phyloP scores from a whole-genome alignment of 1,140 invertebrate genomes.

The Leguminivora glycinivorella region DNA sequence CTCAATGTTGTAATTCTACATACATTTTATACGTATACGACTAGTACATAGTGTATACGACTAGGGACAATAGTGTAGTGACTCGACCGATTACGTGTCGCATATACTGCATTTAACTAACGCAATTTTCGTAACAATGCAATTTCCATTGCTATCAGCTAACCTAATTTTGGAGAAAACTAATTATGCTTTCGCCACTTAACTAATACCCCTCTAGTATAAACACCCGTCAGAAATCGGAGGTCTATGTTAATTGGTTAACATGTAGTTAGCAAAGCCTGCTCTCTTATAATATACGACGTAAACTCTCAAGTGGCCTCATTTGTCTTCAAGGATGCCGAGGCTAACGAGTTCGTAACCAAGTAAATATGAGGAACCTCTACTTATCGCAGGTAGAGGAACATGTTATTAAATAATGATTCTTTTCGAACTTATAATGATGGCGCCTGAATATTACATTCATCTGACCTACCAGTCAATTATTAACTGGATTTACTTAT shows the following conservation, averaged over 20 bases:
- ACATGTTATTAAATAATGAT: constrained; percentile 6
- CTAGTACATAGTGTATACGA: no score
- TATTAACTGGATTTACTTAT: no score
- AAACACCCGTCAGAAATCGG: background rate
- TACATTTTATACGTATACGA: no score
- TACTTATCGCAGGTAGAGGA: constrained; percentile 17
- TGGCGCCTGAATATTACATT: background rate
- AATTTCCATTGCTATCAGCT: constrained; percentile 29
- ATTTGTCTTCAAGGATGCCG: constrained; percentile 37
- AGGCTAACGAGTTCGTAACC: constrained; percentile 43
- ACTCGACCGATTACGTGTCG: background rate
- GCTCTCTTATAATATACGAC: constrained; percentile 24
- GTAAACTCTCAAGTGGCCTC: constrained; percentile 42
- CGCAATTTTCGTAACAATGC: constrained; percentile 26
- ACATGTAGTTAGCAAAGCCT: constrained; percentile 10
- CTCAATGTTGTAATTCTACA: no score
- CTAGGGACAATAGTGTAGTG: no score
- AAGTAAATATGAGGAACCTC: constrained; percentile 37
- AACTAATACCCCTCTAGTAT: constrained; percentile 5
- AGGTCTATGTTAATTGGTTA: constrained; percentile 14
- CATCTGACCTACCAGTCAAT: no score
- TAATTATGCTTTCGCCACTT: constrained; percentile 16
- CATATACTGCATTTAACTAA: constrained; percentile 10
- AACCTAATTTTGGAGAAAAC: constrained; percentile 29
- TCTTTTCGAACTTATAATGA: constrained; percentile 11